These are phyloP conservation scores for Tethea ocularis DNA, from an alignment of 2,888 invertebrate species.

Conservation along the genomic window DNA sequence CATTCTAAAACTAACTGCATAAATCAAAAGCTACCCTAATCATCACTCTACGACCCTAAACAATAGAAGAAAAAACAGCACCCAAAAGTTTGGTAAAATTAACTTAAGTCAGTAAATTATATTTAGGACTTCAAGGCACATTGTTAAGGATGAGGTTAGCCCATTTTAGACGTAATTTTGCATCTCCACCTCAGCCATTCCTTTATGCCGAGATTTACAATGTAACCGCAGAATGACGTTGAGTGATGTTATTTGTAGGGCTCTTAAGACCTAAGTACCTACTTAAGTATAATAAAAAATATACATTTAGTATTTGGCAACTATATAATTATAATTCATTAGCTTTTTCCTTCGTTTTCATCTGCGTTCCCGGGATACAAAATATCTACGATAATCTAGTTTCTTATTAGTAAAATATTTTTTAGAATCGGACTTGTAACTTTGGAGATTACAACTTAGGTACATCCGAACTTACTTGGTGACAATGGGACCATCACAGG, in stretches of 20 bases:
- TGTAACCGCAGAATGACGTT: neutral
- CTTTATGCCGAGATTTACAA: neutral
- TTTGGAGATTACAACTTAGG: too few species aligned
- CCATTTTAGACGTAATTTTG: slow-evolving; percentile 8
- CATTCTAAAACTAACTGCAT: neutral
- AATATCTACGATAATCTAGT: too few species aligned
- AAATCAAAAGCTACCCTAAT: neutral
- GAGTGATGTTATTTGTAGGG: neutral
- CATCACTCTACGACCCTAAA: neutral
- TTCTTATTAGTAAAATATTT: too few species aligned
- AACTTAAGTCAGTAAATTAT: slow-evolving; percentile 7
- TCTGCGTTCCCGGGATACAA: too few species aligned
- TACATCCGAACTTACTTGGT: too few species aligned
- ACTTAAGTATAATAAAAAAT: too few species aligned
- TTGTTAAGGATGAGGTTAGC: neutral
- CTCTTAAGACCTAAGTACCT: neutral
- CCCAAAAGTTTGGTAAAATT: neutral
- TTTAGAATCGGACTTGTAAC: too few species aligned
- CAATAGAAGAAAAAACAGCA: neutral
- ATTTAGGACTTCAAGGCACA: neutral
- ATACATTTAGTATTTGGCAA: too few species aligned
- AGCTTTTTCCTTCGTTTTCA: too few species aligned
- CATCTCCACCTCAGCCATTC: neutral
- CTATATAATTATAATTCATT: too few species aligned
- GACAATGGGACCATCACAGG: too few species aligned